These are phyloP conservation scores for Numenius arquata DNA, from an alignment of 2,113 vertebrate species.

Conservation along the genomic window DNA sequence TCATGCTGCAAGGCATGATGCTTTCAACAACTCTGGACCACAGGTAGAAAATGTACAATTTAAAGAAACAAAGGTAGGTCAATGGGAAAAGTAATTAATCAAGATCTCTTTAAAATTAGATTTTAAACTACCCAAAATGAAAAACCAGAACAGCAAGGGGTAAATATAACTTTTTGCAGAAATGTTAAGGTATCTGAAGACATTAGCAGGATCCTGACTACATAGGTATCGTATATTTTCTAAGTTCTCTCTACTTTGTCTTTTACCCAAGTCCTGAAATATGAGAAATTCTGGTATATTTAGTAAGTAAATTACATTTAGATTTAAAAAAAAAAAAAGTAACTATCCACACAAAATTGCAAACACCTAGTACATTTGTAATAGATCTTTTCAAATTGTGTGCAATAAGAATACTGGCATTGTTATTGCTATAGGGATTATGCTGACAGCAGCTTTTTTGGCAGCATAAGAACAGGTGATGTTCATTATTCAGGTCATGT, in stretches of 20 bases:
- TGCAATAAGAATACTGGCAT: neutral
- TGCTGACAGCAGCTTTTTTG: neutral
- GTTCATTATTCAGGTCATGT: neutral
- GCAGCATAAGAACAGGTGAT: neutral
- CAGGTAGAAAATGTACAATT: neutral
- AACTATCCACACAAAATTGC: neutral
- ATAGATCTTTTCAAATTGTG: neutral
- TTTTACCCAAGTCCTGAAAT: neutral
- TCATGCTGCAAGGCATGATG: neutral
- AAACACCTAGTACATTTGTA: neutral
- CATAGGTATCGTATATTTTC: neutral
- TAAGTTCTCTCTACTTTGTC: neutral
- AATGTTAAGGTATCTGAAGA: neutral
- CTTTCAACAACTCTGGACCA: neutral
- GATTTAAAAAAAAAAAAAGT: neutral
- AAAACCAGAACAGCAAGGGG: neutral
- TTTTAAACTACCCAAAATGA: neutral
- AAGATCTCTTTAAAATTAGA: neutral
- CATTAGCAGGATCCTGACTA: neutral
- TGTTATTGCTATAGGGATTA: neutral
- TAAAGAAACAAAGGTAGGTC: neutral
- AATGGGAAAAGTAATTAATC: neutral
- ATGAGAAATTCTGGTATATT: neutral
- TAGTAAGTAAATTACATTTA: neutral
- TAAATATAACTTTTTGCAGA: neutral